phyloP scores from a whole-genome alignment of 2,113 vertebrate species.

The Xenopus laevis region DNA sequence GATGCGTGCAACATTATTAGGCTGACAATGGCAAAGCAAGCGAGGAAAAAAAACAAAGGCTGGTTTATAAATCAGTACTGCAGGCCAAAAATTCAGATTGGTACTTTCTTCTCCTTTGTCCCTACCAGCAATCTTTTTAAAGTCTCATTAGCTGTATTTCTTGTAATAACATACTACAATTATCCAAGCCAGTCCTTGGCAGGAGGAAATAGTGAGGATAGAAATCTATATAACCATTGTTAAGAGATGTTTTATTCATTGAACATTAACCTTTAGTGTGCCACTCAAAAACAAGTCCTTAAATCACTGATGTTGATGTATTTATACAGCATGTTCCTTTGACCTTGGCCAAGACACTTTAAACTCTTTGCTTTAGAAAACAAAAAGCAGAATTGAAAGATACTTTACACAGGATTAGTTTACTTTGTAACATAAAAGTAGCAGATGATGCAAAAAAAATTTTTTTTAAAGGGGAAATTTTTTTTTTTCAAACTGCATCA shows the following conservation, averaged over 20 bases:
- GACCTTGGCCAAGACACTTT: too few relatives aligned
- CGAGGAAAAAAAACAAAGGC: constrained; percentile 4
- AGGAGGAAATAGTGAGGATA: constrained; percentile 2
- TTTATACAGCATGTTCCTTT: too few relatives aligned
- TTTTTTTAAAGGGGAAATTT: too few relatives aligned
- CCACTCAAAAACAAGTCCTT: too few relatives aligned
- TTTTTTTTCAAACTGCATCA: too few relatives aligned
- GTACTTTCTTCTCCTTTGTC: constrained; percentile 30
- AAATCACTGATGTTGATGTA: too few relatives aligned
- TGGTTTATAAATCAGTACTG: constrained; percentile 27
- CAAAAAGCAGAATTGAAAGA: too few relatives aligned
- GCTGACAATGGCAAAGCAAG: constrained; percentile 32
- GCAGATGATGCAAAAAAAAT: too few relatives aligned
- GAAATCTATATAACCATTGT: constrained; percentile 16
- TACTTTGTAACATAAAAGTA: too few relatives aligned
- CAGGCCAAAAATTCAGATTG: constrained; percentile 34
- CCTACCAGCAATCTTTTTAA: constrained; percentile 30
- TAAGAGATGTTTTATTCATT: not conserved
- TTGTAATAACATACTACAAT: constrained; percentile 40
- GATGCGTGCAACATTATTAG: constrained; percentile 9
- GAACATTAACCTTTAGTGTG: constrained; percentile 15
- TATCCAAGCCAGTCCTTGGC: constrained; percentile 38
- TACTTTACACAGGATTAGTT: too few relatives aligned
- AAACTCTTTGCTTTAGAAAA: too few relatives aligned
- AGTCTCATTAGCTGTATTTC: constrained; percentile 42